Evolutionary conservation across 2,113 vertebrate species (phyloP).

Genomic region (Cygnus atratus): DNA sequence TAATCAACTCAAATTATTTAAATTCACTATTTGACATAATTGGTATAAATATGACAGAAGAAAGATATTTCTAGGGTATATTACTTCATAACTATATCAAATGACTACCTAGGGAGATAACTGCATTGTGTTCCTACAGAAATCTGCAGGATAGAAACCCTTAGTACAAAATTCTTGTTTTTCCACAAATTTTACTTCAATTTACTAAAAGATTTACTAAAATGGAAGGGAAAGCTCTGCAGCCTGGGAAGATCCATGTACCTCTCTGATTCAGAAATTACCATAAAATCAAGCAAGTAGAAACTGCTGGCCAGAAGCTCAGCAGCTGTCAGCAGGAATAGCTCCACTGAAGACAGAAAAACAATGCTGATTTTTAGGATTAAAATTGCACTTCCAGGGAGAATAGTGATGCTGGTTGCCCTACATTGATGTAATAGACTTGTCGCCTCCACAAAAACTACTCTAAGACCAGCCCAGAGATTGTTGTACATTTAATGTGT

Average conservation of each 20-base stretch:
- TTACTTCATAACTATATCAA: slow-evolving; percentile 33
- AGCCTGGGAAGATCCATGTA: background rate
- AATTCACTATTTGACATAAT: slow-evolving; percentile 68
- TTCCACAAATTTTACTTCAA: background rate
- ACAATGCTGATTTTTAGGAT: background rate
- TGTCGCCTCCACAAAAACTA: background rate
- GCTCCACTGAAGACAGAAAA: background rate
- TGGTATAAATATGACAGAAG: slow-evolving; percentile 64
- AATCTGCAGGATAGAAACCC: background rate
- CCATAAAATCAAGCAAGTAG: background rate
- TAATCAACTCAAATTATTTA: slow-evolving; percentile 71
- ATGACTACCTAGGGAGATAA: slow-evolving; percentile 30
- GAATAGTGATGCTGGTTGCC: background rate
- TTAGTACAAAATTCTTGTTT: background rate
- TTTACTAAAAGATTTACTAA: background rate
- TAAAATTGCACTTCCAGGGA: background rate
- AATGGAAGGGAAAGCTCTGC: background rate
- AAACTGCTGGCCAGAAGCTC: background rate
- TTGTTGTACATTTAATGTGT: background rate
- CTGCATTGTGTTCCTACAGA: background rate
- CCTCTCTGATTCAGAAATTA: background rate
- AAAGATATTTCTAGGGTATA: slow-evolving; percentile 36
- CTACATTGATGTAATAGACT: background rate
- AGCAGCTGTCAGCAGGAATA: background rate
- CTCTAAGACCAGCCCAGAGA: background rate